Conservation (phyloP, 2,113 vertebrate species). For the Pygoscelis antarcticus region DNA sequence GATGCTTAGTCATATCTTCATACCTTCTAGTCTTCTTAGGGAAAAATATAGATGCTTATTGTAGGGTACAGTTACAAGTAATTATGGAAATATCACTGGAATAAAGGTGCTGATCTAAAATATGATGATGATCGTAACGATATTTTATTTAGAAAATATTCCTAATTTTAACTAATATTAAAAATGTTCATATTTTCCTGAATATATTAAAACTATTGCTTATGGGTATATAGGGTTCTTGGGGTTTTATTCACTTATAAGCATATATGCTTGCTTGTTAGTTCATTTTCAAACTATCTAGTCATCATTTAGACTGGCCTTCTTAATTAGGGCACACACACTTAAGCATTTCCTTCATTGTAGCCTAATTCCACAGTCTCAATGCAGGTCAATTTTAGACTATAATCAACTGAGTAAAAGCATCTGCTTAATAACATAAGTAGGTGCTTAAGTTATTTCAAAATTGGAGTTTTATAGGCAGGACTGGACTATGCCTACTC, state of each 20-base stretch:
- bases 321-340: background rate
- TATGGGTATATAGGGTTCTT: background rate
- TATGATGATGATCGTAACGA: background rate
- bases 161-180: background rate
- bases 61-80: background rate
- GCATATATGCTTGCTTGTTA: background rate
- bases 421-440: background rate
- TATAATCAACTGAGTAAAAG: background rate
- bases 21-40: background rate
- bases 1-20: background rate
- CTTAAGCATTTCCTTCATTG: background rate
- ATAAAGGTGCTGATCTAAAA: background rate
- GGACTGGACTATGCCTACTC: background rate
- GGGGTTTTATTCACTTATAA: background rate
- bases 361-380: background rate
- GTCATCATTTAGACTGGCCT: background rate
- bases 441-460: background rate
- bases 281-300: background rate
- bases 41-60: background rate
- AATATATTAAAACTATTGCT: background rate
- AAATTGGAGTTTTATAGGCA: background rate
- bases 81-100: background rate
- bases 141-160: background rate
- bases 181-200: background rate
- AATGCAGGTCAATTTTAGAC: background rate